Evolutionary conservation across 2,888 invertebrate genomes (phyloP).

Genomic region (Hydrotaea diabolus): DNA sequence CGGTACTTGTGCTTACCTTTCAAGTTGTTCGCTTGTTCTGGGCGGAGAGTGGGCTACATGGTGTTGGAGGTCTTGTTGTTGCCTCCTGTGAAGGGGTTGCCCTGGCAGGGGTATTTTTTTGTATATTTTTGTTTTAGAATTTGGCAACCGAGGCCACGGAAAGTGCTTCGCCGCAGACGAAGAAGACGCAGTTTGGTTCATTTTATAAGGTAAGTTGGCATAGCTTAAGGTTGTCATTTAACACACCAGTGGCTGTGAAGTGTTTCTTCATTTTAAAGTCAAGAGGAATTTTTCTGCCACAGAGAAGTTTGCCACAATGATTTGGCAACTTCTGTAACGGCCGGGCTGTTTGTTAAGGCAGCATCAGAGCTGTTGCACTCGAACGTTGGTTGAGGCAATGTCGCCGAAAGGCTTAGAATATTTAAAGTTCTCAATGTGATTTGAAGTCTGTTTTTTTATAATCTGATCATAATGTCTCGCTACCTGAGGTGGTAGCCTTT

Average conservation of each 20-base stretch:
- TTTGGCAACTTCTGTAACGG: conserved; percentile 9
- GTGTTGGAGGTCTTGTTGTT: conserved; percentile 32
- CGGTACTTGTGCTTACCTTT: conserved; percentile 64
- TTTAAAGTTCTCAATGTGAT: too few species aligned
- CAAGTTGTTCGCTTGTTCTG: conserved; percentile 50
- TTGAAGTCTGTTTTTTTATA: too few species aligned
- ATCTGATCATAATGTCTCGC: too few species aligned
- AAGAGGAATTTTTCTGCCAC: neutral
- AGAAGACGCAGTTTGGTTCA: conserved; percentile 57
- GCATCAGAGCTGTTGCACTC: too few species aligned
- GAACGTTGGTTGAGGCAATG: too few species aligned
- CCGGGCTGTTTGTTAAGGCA: too few species aligned
- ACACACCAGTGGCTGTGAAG: conserved; percentile 30
- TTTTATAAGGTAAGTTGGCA: conserved; percentile 25
- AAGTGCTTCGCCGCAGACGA: neutral
- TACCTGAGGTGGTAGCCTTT: too few species aligned
- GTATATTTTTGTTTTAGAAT: conserved; percentile 36
- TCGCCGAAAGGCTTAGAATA: too few species aligned
- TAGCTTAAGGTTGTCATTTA: conserved; percentile 41
- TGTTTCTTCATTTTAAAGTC: conserved; percentile 10
- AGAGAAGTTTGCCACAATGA: neutral
- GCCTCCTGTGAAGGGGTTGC: conserved; percentile 4
- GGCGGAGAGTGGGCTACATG: conserved; percentile 2
- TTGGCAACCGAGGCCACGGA: conserved; percentile 27
- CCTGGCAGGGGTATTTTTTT: neutral